Base-by-base conservation (phyloP, 2,113 vertebrate genomes). In the Enhydra lutris region DNA sequence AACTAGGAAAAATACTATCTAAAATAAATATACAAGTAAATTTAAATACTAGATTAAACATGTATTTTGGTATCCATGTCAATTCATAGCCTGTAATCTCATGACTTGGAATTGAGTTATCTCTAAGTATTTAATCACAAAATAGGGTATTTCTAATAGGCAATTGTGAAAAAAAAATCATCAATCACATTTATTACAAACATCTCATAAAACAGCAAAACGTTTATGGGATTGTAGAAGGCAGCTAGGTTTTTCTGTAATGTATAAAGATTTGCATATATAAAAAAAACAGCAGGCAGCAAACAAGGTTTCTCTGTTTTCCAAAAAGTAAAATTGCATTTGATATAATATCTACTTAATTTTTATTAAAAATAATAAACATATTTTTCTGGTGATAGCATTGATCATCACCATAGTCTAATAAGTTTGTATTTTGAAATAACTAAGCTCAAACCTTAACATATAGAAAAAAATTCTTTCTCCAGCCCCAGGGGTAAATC, bases 181-280 rank as follows among this genome's bases (percentile, higher is more conserved):
- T 99, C 98, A 98, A 98, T 99, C 98, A 99, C 97, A 98, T 98
- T 99, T 98, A 98, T 99, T 98, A 98, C 98, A 98, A 99, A 97
- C 96, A 99, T 98, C 98, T 99, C 98, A 98, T 99, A 98, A 98
- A 98, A 97, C 81, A 98, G 96, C 97, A 98, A 99, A 99, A 97
- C 92, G 91, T 98, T 99, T 98, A 99, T 98, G 97, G 96, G 97
- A 95, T 97, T 98, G 88, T 97, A 91, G 96, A 98, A 98, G 67
- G 96, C 97, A 98, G 98, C 85, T 98, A 97, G 98, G 97, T 98
- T 98, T 91, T 97, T 97, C 74, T 98, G 97, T 97, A 98, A 98
- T 98, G 96, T 98, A 97, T 95, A 94, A 97, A 97, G 95, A 99
- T 98, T 98, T 98, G 98, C 98, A 99, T 98, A 98, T 98, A 98